Evolutionary conservation across 2,797 vertebrate genomes (phyloP).

Genomic region (Iguana delicatissima): DNA sequence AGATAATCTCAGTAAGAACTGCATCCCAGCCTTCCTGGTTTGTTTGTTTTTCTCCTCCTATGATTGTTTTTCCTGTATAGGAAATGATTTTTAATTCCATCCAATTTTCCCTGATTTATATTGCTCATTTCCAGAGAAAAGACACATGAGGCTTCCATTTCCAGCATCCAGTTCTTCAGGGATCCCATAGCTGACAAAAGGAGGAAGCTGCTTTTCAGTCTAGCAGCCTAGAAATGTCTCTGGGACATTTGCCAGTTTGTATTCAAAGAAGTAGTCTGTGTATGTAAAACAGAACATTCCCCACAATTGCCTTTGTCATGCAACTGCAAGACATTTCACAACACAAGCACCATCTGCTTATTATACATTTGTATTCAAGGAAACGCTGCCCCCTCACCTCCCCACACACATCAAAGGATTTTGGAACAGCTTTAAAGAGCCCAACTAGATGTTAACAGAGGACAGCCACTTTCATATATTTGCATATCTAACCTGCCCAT

Average conservation of each 20-base stretch:
- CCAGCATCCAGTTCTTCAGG: too few species aligned
- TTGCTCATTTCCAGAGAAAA: not conserved
- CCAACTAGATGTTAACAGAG: not conserved
- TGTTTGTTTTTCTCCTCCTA: not conserved
- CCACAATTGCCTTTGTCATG: not conserved
- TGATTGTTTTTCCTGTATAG: not conserved
- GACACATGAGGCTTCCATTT: not conserved
- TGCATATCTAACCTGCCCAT: not conserved
- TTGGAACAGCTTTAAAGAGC: not conserved
- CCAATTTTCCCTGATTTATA: not conserved
- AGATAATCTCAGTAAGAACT: too few species aligned
- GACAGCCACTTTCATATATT: not conserved
- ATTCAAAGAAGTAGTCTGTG: not conserved
- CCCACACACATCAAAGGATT: too few species aligned
- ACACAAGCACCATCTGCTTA: not conserved
- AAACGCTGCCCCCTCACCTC: not conserved
- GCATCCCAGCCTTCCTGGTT: not conserved
- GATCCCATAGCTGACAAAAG: slow-evolving; percentile 6
- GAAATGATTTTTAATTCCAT: not conserved
- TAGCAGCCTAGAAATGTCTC: not conserved
- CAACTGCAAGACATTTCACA: not conserved
- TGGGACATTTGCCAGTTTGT: not conserved
- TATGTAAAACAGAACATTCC: slow-evolving; percentile 4
- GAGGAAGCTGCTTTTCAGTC: slow-evolving; percentile 26
- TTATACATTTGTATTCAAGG: not conserved